Evolutionary conservation across 2,888 invertebrate genomes (phyloP).

Genomic region (Hirtodrosophila trivittata): DNA sequence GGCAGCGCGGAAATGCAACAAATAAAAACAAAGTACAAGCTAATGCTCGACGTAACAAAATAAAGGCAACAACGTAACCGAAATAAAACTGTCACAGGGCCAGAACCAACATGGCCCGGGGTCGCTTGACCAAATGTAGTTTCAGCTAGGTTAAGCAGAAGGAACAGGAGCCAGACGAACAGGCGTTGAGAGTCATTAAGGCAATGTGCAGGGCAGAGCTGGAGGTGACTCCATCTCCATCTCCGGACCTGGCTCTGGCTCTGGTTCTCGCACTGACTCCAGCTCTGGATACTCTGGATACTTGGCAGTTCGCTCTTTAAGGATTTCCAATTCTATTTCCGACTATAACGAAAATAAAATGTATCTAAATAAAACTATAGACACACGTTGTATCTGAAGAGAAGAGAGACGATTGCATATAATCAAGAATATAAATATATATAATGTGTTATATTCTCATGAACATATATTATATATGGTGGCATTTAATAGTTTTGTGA

Average conservation of each 20-base stretch:
- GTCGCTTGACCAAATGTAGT: slow-evolving; percentile 1
- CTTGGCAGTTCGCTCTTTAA: slow-evolving; percentile 70
- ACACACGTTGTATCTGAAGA: slow-evolving; percentile 24
- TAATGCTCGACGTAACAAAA: slow-evolving; percentile 50
- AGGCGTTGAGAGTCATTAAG: slow-evolving; percentile 73
- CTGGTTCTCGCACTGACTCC: not conserved
- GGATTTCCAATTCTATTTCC: slow-evolving; percentile 75
- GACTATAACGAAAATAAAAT: slow-evolving; percentile 44
- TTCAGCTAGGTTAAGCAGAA: slow-evolving; percentile 17
- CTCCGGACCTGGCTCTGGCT: not conserved
- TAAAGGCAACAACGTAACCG: slow-evolving; percentile 32
- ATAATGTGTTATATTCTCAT: slow-evolving; percentile 35
- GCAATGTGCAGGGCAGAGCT: slow-evolving; percentile 62
- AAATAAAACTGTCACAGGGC: slow-evolving; percentile 72
- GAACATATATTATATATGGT: slow-evolving; percentile 25
- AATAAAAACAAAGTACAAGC: slow-evolving; percentile 61
- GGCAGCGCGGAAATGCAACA: slow-evolving; percentile 65
- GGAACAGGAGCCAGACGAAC: slow-evolving; percentile 15
- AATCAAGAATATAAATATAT: slow-evolving; percentile 64
- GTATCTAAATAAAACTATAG: slow-evolving; percentile 51
- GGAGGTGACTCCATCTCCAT: slow-evolving; percentile 24
- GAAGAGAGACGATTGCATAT: slow-evolving; percentile 9
- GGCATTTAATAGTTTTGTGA: slow-evolving; percentile 78
- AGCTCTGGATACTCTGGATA: slow-evolving; percentile 37
- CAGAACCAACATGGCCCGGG: slow-evolving; percentile 5